phyloP scores from a whole-genome alignment of 2,888 invertebrate species.

The Macrosiphum euphorbiae region DNA sequence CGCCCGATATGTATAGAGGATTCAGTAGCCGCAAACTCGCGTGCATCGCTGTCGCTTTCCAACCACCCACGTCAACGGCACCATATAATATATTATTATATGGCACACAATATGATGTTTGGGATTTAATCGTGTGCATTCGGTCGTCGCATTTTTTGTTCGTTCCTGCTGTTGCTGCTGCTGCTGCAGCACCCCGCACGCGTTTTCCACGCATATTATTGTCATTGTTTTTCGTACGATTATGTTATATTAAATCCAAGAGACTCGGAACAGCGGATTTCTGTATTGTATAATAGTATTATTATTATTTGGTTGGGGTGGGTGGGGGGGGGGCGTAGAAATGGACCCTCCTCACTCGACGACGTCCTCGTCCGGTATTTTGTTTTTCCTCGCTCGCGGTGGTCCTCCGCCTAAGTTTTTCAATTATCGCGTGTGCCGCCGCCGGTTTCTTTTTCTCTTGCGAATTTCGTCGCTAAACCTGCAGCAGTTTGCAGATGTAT shows the following conservation, averaged over 20 bases:
- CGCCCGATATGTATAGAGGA: not conserved
- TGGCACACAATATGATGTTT: not conserved
- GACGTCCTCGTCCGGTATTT: not conserved
- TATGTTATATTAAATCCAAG: not conserved
- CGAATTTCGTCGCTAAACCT: constrained; percentile 1
- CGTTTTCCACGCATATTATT: not conserved
- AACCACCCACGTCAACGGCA: constrained; percentile 57
- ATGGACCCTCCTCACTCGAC: not conserved
- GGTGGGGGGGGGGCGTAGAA: no score
- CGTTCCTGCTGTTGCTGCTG: not conserved
- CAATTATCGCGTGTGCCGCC: not conserved
- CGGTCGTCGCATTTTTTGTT: constrained; percentile 8
- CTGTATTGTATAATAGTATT: not conserved
- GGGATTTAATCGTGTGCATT: constrained; percentile 51
- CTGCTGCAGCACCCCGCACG: not conserved
- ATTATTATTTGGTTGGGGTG: no score
- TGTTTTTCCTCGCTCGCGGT: not conserved
- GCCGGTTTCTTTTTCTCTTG: not conserved
- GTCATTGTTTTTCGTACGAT: not conserved
- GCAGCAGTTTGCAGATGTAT: not conserved
- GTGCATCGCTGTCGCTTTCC: not conserved
- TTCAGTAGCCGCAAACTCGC: constrained; percentile 38
- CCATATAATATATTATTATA: not conserved
- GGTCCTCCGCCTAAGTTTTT: not conserved
- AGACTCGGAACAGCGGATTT: not conserved